These are phyloP conservation scores for Sciurus niger DNA, from an alignment of 2,113 vertebrate species.

Conservation along the genomic window DNA sequence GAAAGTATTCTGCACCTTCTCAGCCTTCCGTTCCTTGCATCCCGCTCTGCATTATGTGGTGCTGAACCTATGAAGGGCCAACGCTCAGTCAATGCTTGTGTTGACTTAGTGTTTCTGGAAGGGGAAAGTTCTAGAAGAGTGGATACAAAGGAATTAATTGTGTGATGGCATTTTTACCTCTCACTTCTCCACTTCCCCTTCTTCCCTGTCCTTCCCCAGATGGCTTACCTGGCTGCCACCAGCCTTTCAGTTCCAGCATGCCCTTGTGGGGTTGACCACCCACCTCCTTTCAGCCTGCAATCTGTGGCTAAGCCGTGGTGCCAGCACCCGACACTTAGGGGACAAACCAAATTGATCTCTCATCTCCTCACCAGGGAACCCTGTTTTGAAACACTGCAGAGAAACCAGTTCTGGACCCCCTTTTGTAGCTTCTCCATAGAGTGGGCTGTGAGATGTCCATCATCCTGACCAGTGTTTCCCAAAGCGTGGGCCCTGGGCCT, in stretches of 20 bases:
- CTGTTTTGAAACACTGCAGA: background rate
- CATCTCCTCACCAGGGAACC: background rate
- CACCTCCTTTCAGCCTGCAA: background rate
- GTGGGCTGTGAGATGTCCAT: no score
- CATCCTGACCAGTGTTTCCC: background rate
- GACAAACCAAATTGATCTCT: background rate
- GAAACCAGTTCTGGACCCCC: background rate
- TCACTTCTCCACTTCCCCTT: background rate
- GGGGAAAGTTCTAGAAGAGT: constrained; percentile 31
- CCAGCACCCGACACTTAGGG: background rate
- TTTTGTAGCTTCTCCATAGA: background rate
- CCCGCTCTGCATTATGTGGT: background rate
- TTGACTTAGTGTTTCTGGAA: background rate
- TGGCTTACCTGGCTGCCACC: background rate
- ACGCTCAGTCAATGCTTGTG: background rate
- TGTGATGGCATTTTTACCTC: background rate
- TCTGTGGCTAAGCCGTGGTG: background rate
- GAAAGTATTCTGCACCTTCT: background rate
- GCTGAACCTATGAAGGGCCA: background rate
- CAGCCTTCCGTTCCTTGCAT: background rate
- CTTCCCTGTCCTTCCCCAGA: background rate
- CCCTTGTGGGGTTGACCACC: background rate
- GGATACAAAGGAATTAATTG: background rate
- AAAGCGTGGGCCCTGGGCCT: background rate
- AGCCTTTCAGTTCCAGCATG: background rate